phyloP scores from a whole-genome alignment of 2,797 vertebrate genomes.

The Malurus splendens region DNA sequence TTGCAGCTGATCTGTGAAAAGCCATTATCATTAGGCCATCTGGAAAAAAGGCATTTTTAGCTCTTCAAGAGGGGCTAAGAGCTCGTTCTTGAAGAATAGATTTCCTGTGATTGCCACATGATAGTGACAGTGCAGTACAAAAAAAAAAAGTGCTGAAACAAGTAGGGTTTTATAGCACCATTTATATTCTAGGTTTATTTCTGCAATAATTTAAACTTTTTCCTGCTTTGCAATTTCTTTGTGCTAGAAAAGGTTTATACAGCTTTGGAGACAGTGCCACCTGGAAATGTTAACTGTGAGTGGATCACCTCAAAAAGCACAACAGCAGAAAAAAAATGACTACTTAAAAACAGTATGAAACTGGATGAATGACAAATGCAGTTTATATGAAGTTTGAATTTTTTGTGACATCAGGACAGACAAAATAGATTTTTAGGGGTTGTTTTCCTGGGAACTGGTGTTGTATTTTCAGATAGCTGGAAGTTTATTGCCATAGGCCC shows the following conservation, averaged over 20 bases:
- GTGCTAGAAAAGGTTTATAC: slow-evolving; percentile 29
- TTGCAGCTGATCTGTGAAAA: slow-evolving; percentile 45
- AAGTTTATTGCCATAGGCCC: background rate
- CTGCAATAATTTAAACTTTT: slow-evolving; percentile 51
- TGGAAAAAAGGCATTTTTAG: slow-evolving; percentile 32
- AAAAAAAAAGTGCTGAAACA: slow-evolving; percentile 47
- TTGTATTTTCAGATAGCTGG: background rate
- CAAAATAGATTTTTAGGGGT: background rate
- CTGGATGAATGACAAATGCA: background rate
- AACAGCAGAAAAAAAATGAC: background rate
- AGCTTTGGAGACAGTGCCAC: slow-evolving; percentile 3
- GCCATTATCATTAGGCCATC: slow-evolving; percentile 41
- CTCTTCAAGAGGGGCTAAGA: slow-evolving; percentile 14
- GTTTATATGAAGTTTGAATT: background rate
- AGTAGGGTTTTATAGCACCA: slow-evolving; percentile 44
- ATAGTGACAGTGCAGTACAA: slow-evolving; percentile 24
- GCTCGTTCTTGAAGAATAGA: background rate
- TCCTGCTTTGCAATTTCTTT: slow-evolving; percentile 35
- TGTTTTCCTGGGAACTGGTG: background rate
- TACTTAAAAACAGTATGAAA: background rate
- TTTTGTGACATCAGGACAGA: background rate
- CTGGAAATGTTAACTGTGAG: background rate
- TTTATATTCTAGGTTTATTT: slow-evolving; percentile 54
- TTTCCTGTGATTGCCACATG: slow-evolving; percentile 41
- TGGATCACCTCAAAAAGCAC: background rate